phyloP scores from a whole-genome alignment of 2,113 vertebrate genomes.

The Malurus alboscapulatus region DNA sequence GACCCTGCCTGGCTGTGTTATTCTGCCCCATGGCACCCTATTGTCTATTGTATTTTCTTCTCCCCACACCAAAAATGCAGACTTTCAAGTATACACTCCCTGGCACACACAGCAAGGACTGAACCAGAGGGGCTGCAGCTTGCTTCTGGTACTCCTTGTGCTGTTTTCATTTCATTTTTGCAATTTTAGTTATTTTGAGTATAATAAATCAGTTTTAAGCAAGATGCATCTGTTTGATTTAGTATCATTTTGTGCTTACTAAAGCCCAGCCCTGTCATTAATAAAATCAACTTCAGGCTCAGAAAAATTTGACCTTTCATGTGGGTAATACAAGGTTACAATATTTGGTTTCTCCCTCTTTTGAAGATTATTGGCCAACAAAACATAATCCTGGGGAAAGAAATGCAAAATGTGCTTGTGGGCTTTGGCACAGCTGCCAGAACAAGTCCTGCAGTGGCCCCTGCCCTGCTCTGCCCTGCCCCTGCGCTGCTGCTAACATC shows the following conservation, averaged over 20 bases:
- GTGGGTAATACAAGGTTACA: rapidly evolving
- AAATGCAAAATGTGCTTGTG: neutral
- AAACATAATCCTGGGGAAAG: neutral
- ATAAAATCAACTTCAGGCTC: neutral
- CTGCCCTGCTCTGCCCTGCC: neutral
- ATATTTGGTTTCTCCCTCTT: neutral
- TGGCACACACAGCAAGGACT: neutral
- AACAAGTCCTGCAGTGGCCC: neutral
- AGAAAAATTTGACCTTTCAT: neutral
- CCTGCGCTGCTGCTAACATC: neutral
- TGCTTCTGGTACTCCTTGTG: neutral
- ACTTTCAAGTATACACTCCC: neutral
- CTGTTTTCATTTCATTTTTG: neutral
- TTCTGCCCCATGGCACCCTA: constrained; percentile 46
- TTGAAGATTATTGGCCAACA: neutral
- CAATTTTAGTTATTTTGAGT: neutral
- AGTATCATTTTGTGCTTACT: neutral
- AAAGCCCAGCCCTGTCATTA: neutral
- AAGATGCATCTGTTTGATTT: neutral
- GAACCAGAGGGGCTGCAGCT: neutral
- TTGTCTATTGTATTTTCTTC: constrained; percentile 59
- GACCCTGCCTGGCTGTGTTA: constrained; percentile 32
- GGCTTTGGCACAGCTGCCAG: neutral
- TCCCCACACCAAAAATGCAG: neutral
- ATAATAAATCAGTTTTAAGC: neutral